These are phyloP conservation scores for Eurypyga helias DNA, from an alignment of 2,113 vertebrate species.

Conservation along the genomic window DNA sequence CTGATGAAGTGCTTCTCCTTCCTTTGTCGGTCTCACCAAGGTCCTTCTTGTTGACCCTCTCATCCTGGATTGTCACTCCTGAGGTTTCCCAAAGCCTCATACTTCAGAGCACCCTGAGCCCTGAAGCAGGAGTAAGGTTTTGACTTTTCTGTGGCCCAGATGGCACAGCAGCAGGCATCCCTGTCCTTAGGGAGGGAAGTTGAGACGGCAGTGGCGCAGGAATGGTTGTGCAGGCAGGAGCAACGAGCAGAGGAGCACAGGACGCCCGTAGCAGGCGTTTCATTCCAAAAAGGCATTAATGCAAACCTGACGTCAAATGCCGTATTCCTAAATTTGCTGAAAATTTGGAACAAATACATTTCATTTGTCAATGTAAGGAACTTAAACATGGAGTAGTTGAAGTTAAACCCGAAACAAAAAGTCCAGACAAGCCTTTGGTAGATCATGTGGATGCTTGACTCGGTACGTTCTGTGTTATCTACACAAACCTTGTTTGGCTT, in stretches of 20 bases:
- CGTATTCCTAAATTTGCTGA: neutral
- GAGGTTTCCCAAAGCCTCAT: neutral
- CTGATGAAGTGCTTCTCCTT: neutral
- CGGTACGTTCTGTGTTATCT: neutral
- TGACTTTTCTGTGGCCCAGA: neutral
- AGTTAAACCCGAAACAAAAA: neutral
- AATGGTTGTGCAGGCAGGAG: neutral
- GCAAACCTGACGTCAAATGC: neutral
- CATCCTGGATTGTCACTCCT: neutral
- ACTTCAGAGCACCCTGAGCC: neutral
- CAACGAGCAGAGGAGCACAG: neutral
- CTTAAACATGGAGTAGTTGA: neutral
- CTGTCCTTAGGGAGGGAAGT: neutral
- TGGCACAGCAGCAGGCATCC: neutral
- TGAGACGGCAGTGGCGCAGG: neutral
- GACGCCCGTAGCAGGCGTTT: neutral
- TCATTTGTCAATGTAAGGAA: neutral
- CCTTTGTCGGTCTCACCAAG: neutral
- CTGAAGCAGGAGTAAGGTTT: neutral
- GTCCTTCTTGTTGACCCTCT: neutral
- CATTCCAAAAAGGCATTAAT: neutral
- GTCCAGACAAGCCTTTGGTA: neutral
- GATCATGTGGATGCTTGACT: neutral
- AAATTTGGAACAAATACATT: neutral
- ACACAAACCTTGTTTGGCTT: neutral